Evolutionary conservation across 2,113 vertebrate species (phyloP), one percentile per base, ranked within the genome.

Genomic region (Catharus minimus): DNA sequence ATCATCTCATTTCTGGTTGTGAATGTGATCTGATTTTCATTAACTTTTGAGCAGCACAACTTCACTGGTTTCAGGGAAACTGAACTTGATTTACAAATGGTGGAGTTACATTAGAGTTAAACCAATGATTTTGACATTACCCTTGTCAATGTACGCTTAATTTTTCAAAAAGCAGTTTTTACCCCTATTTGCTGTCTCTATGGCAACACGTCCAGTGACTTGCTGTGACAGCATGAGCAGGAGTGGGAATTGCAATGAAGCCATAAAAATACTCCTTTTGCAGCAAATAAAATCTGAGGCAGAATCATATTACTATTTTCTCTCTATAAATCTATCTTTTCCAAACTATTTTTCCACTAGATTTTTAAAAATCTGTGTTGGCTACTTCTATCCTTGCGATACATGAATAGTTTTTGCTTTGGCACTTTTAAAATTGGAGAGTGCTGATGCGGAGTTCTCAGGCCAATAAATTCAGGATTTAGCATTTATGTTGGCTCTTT

Each of bases 381-480:
- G 39, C 20, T 82, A 43, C 65, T 92, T 73, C 71, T 58, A 73
- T 43, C 24, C 1, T 0, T 77, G 23, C 41, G 39, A 92, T 65
- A 43, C 2, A 0, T 55, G 16, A 73, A 69, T 65, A 46, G 8
- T 65, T 86, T 90, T 84, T 88, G 41, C 43, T 76, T 87, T 0
- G 1, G 41, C 36, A 65, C 32, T 87, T 91, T 73, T 53, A 87
- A 89, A 86, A 85, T 55, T 55, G 55, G 50, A 72, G 67, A 82
- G 13, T 66, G 67, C 55, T 93, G 78, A 91, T 74, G 64, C 43
- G 66, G 78, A 91, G 39, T 66, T 77, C 57, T 65, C 49, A 77
- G 36, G 28, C 50, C 88, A 85, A 82, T 93, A 91, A 94, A 87
- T 92, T 85, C 71, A 74, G 85, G 46, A 52, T 68, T 88, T 82